Evolutionary conservation across 2,113 vertebrate genomes (phyloP).

Genomic region (Empidonax alnorum): DNA sequence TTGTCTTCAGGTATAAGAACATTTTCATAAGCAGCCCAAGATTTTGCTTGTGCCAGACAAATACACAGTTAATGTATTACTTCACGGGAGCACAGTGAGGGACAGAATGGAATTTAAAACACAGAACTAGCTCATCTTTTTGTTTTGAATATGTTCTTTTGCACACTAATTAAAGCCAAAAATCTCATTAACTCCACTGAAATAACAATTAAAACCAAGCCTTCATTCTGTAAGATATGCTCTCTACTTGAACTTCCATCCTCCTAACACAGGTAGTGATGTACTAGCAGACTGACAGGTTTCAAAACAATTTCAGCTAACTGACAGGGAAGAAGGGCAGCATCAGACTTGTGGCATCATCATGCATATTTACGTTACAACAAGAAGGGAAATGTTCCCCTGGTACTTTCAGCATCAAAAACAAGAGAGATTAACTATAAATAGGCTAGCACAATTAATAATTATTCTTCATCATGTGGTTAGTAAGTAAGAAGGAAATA

Average conservation of each 20-base stretch:
- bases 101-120: background rate
- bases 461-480: background rate
- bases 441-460: background rate
- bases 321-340: background rate
- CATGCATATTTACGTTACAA: background rate
- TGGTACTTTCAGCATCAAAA: background rate
- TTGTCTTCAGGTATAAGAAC: background rate
- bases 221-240: background rate
- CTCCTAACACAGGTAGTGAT: background rate
- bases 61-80: background rate
- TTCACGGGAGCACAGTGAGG: background rate
- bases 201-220: background rate
- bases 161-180: background rate
- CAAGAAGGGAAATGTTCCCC: background rate
- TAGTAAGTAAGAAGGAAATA: background rate
- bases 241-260: background rate
- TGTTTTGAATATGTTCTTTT: background rate
- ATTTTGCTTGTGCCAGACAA: background rate
- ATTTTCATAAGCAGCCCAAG: background rate
- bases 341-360: background rate
- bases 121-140: background rate
- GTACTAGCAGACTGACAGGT: background rate
- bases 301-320: background rate
- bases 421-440: background rate
- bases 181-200: background rate